phyloP scores from a whole-genome alignment of 2,797 vertebrate species.

The Netta rufina region DNA sequence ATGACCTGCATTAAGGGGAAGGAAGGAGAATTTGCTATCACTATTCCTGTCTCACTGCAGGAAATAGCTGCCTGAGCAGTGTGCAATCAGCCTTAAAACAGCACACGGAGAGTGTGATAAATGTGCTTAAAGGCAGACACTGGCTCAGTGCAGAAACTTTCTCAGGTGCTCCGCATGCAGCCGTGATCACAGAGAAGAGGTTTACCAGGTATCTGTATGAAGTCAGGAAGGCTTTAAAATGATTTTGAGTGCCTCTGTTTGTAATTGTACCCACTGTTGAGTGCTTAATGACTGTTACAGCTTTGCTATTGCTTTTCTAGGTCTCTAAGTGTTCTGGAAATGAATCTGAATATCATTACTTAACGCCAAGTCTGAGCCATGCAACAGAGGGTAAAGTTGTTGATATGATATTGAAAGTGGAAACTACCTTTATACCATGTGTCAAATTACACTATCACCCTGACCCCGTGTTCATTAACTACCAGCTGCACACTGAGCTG shows the following conservation, averaged over 20 bases:
- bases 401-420: slow-evolving; percentile 78
- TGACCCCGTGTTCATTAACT: slow-evolving; percentile 86
- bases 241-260: slow-evolving; percentile 13
- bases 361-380: slow-evolving; percentile 70
- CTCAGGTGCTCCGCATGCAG: neutral
- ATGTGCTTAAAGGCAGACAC: neutral
- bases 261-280: neutral
- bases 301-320: slow-evolving; percentile 59
- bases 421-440: slow-evolving; percentile 79
- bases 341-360: slow-evolving; percentile 71
- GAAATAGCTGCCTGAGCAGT: neutral
- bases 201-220: slow-evolving; percentile 8
- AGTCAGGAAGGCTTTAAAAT: slow-evolving; percentile 8
- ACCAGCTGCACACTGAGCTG: slow-evolving; percentile 76
- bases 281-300: neutral
- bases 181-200: neutral
- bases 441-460: slow-evolving; percentile 78
- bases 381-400: slow-evolving; percentile 62
- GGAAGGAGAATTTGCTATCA: slow-evolving; percentile 1
- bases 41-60: slow-evolving; percentile 34
- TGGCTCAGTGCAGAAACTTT: neutral
- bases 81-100: slow-evolving; percentile 28
- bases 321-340: slow-evolving; percentile 57
- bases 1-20: neutral
- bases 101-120: neutral